A percentile compares a stretch with the other conserved stretches of the same genome.
Evolutionary conservation across 2,113 vertebrate species (phyloP).

Genomic region (Caretta caretta): DNA sequence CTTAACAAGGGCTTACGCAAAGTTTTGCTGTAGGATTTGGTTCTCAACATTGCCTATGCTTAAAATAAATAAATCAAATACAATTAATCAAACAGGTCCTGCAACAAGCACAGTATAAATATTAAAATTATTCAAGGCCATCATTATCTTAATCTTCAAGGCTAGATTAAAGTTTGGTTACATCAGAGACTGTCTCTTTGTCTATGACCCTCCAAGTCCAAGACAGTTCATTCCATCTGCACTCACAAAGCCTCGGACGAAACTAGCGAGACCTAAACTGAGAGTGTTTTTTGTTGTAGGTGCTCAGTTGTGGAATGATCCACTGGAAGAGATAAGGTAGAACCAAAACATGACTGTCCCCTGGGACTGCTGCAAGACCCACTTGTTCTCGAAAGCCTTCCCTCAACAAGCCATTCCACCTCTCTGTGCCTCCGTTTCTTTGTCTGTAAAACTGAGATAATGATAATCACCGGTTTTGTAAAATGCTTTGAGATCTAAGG

Average conservation of each 20-base stretch:
- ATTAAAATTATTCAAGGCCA: neutral
- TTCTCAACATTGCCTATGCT: neutral
- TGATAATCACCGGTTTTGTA: neutral
- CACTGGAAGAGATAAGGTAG: neutral
- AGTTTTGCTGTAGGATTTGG: neutral
- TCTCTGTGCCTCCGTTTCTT: neutral
- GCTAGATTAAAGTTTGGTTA: neutral
- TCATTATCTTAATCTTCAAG: neutral
- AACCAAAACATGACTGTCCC: neutral
- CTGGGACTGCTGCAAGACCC: fast-evolving
- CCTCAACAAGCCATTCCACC: neutral
- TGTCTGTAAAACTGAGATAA: neutral
- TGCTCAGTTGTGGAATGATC: neutral
- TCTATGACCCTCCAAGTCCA: neutral
- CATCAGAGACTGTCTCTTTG: neutral
- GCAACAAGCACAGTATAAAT: neutral
- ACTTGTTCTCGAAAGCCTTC: neutral
- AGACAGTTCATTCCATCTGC: neutral
- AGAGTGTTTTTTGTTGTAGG: neutral
- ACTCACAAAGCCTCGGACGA: neutral
- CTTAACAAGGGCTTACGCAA: neutral
- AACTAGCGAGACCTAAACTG: neutral
- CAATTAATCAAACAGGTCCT: neutral
- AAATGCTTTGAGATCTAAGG: neutral
- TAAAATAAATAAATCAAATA: neutral